These are phyloP conservation scores for Coranthus polyacanthus DNA, from an alignment of 2,797 vertebrate genomes.

Conservation along the genomic window DNA sequence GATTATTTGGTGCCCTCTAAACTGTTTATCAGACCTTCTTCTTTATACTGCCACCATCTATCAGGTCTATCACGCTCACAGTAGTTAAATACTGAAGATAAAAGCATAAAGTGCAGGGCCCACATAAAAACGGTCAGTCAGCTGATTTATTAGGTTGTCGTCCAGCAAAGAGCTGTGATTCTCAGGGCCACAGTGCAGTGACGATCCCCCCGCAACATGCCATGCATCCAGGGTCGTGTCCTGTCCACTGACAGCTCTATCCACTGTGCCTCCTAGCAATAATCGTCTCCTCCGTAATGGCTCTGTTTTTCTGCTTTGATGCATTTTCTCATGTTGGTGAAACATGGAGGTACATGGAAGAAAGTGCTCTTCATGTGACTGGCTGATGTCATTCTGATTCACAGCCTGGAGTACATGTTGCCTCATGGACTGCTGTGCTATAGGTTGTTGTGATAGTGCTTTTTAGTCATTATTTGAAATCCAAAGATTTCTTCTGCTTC, in stretches of 20 bases:
- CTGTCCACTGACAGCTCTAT: slow-evolving; percentile 41
- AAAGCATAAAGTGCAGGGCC: slow-evolving; percentile 59
- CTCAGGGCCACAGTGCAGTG: slow-evolving; percentile 60
- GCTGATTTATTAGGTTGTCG: slow-evolving; percentile 71
- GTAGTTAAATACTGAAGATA: slow-evolving; percentile 73
- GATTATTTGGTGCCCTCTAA: slow-evolving; percentile 52
- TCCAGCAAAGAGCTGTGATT: slow-evolving; percentile 63
- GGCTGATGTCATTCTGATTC: slow-evolving; percentile 22
- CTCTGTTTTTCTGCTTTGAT: slow-evolving; percentile 50
- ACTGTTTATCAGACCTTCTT: slow-evolving; percentile 71
- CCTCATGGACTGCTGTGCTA: slow-evolving; percentile 1
- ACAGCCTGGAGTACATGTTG: slow-evolving; percentile 18
- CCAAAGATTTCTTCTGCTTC: slow-evolving; percentile 22
- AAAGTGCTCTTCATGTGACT: slow-evolving; percentile 17
- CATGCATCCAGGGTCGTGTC: slow-evolving; percentile 22
- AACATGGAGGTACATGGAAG: slow-evolving; percentile 29
- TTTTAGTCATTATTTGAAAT: slow-evolving; percentile 24
- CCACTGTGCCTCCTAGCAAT: slow-evolving; percentile 27
- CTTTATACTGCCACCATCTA: slow-evolving; percentile 64
- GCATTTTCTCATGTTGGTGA: slow-evolving; percentile 34
- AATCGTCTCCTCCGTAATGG: slow-evolving; percentile 48
- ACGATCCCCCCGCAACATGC: slow-evolving; percentile 26
- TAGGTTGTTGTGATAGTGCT: slow-evolving; percentile 7
- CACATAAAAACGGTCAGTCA: slow-evolving; percentile 60
- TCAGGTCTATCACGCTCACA: slow-evolving; percentile 61